Percentiles rank a stretch among this genome's conserved stretches.
Conservation (phyloP, 2,888 invertebrate genomes). For the Himalopsyche japonica region DNA sequence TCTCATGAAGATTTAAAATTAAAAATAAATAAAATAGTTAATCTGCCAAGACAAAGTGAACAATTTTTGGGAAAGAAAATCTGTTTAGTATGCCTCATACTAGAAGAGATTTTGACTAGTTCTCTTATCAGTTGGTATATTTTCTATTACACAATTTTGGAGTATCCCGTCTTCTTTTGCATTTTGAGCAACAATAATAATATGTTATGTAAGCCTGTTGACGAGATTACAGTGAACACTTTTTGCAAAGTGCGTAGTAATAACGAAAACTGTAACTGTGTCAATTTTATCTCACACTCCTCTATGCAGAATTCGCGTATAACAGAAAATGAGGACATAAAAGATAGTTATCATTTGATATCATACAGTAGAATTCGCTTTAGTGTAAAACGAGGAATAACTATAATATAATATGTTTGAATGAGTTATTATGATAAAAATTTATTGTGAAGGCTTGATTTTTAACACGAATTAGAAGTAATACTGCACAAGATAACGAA, state of each 20-base stretch:
- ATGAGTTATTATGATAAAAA: no score
- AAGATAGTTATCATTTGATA: no score
- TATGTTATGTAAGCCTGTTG: not conserved
- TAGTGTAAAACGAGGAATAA: no score
- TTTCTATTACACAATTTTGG: slow-evolving; percentile 25
- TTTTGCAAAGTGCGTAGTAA: not conserved
- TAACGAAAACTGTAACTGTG: no score
- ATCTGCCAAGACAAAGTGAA: not conserved
- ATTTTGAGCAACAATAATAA: not conserved
- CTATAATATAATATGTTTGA: no score
- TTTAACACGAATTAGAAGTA: no score
- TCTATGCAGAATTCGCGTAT: no score
- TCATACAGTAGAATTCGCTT: no score
- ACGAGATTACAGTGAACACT: not conserved
- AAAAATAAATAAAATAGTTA: not conserved
- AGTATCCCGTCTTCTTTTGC: not conserved
- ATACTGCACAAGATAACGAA: no score
- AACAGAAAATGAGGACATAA: no score
- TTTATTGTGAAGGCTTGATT: no score
- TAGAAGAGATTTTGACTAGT: not conserved
- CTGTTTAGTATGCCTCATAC: not conserved
- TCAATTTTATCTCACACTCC: no score
- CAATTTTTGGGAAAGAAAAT: not conserved
- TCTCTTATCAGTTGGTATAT: slow-evolving; percentile 25
- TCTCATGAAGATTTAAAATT: not conserved